These are phyloP conservation scores for Meriones psammophilus DNA, from an alignment of 2,797 vertebrate genomes.

Conservation along the genomic window DNA sequence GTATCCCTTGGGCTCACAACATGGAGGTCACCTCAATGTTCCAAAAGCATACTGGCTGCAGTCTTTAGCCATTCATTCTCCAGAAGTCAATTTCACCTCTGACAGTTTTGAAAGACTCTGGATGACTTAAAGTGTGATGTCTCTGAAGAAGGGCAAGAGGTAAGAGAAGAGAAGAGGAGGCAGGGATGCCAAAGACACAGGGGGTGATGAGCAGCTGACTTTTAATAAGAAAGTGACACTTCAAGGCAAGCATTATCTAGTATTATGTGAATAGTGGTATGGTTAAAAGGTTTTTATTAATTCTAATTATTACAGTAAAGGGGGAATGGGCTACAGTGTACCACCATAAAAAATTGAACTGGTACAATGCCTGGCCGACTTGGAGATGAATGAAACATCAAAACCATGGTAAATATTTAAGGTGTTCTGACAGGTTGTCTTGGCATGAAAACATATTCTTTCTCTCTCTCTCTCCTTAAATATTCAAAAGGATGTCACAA, in stretches of 20 bases:
- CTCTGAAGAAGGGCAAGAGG: conserved; percentile 75
- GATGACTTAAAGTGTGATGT: conserved; percentile 83
- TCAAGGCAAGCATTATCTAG: conserved; percentile 20
- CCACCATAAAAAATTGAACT: conserved; percentile 69
- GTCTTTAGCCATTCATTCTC: conserved; percentile 84
- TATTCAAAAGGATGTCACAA: background rate
- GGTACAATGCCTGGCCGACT: conserved; percentile 67
- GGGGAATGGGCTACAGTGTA: background rate
- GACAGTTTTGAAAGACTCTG: conserved; percentile 84
- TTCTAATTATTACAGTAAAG: conserved; percentile 66
- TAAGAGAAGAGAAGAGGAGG: background rate
- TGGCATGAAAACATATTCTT: conserved; percentile 60
- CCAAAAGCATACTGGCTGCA: conserved; percentile 82
- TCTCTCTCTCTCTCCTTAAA: background rate
- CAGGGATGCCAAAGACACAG: background rate
- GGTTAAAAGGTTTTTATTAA: background rate
- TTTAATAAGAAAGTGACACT: conserved; percentile 61
- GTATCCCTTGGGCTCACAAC: conserved; percentile 82
- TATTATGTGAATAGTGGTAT: conserved; percentile 57
- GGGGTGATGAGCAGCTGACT: conserved; percentile 4
- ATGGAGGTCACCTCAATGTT: conserved; percentile 79
- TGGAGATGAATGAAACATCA: conserved; percentile 84
- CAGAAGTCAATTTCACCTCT: conserved; percentile 87
- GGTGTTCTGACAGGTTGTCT: conserved; percentile 69
- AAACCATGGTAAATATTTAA: conserved; percentile 82